phyloP scores from a whole-genome alignment of 2,113 vertebrate species.

The Semicossyphus pulcher region DNA sequence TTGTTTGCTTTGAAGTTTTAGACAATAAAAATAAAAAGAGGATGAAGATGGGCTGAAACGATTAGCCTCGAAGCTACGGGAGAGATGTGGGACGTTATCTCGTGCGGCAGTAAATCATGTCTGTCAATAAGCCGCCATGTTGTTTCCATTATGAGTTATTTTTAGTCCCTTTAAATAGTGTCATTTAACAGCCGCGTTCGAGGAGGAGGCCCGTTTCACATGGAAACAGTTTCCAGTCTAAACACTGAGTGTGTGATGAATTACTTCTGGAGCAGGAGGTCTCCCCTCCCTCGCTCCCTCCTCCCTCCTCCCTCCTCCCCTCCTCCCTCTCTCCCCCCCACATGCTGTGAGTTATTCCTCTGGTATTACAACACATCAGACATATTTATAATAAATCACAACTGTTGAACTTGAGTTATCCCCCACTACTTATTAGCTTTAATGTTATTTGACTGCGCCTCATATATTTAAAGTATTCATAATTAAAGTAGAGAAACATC shows the following conservation, averaged over 20 bases:
- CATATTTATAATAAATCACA: constrained; percentile 7
- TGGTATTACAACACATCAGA: background rate
- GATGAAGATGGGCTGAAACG: too few relatives aligned
- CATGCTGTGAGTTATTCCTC: constrained; percentile 1
- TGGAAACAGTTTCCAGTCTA: constrained; percentile 81
- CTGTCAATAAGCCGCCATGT: constrained; percentile 50
- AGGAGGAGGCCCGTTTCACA: constrained; percentile 71
- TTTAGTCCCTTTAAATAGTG: constrained; percentile 68
- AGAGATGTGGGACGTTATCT: constrained; percentile 13
- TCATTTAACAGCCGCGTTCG: constrained; percentile 64
- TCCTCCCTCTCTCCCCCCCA: background rate
- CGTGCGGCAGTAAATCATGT: constrained; percentile 34
- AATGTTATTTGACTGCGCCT: too few relatives aligned
- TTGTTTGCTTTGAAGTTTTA: background rate
- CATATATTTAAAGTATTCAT: too few relatives aligned
- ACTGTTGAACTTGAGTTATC: background rate
- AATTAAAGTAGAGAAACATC: too few relatives aligned
- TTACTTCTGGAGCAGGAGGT: constrained; percentile 71
- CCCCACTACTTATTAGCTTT: background rate
- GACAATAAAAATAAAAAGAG: background rate
- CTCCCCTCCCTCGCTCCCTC: constrained; percentile 11
- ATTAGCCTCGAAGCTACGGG: background rate
- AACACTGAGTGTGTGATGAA: constrained; percentile 80
- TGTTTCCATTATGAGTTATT: constrained; percentile 76
- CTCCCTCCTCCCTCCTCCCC: background rate